These are phyloP conservation scores for Parus major DNA, from an alignment of 2,113 vertebrate genomes.

Conservation along the genomic window DNA sequence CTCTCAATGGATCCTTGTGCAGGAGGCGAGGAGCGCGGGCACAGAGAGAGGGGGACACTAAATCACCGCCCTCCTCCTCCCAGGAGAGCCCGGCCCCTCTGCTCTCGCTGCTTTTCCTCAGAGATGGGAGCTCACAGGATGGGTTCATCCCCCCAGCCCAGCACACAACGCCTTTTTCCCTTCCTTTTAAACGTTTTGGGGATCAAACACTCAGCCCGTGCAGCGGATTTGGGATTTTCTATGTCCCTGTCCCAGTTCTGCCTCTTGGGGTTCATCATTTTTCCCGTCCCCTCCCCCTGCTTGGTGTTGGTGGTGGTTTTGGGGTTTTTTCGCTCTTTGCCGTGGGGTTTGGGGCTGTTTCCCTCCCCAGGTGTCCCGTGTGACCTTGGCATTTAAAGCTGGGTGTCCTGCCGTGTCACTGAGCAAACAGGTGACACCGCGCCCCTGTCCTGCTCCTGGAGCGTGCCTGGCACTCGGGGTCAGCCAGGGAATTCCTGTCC, in stretches of 20 bases:
- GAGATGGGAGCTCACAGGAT: slow-evolving; percentile 4
- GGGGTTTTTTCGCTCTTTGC: rapidly evolving
- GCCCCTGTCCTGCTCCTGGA: not conserved
- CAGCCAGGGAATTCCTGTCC: not conserved
- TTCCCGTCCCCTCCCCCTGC: not conserved
- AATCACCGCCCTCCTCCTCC: slow-evolving; percentile 76
- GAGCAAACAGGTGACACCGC: not conserved
- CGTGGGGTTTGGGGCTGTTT: not conserved
- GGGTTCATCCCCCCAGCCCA: not conserved
- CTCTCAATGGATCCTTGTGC: slow-evolving; percentile 93
- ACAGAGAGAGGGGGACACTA: slow-evolving; percentile 73
- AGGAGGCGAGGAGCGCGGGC: slow-evolving; percentile 81
- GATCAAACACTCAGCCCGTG: not conserved
- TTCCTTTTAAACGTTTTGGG: not conserved
- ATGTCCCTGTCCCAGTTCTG: not conserved
- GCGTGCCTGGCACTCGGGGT: rapidly evolving
- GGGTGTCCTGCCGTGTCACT: not conserved
- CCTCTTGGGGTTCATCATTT: rapidly evolving
- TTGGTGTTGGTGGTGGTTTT: rapidly evolving
- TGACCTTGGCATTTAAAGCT: not conserved
- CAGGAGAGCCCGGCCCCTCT: slow-evolving; percentile 54
- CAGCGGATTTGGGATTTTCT: not conserved
- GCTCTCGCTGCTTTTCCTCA: not conserved
- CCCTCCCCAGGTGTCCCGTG: not conserved
- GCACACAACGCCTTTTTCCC: not conserved